Evolutionary conservation across 2,888 invertebrate species (phyloP), one percentile per base, ranked within the genome.

Genomic region (Trissonchulus latispiculum): DNA sequence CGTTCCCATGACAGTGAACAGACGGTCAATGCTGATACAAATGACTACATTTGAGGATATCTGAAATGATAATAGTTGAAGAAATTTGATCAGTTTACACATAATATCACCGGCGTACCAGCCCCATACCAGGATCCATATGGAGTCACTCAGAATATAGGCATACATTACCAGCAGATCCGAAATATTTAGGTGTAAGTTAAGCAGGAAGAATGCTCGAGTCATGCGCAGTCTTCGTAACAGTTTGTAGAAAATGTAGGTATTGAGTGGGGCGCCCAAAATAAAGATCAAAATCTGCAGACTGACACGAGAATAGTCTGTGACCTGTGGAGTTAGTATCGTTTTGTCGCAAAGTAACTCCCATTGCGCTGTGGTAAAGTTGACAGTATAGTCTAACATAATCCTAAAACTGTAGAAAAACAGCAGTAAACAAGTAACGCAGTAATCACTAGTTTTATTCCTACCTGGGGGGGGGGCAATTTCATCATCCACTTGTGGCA

Each of bases 11-110:
- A 48, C 48, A 23, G 48, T 48, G 23, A 48, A 48, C 8, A 48
- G 48, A 15, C 66, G 66, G 28, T 64, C 66, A 15, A 64, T 64
- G 35, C 66, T 64, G 8, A 64, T 64, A n/a, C 66, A 64, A 8
- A 64, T 33, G 66, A 64, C 35, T 18, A 64, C 66, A 64, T 64
- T 64, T 8, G 66, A 64, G 8, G 66, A 64, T 15, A 64, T 64
- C 18, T 64, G 66, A 64, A 64, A 64, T 33, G 66, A 8, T n/a
- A 64, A 64, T 15, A 29, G 31, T 29, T 33, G 66, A 15, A 64
- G 18, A 64, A 64, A 64, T n/a, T 64, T 29, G 8, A 64, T 28
- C 66, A 33, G 35, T 32, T 33, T 29, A 64, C 66, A 64, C 66
- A 64, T 15, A 18, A 64, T 15, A n/a, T 8, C 8, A 64, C 66